These are phyloP conservation scores for Hephaestus fuliginosus DNA, from an alignment of 2,797 vertebrate genomes.

Conservation along the genomic window DNA sequence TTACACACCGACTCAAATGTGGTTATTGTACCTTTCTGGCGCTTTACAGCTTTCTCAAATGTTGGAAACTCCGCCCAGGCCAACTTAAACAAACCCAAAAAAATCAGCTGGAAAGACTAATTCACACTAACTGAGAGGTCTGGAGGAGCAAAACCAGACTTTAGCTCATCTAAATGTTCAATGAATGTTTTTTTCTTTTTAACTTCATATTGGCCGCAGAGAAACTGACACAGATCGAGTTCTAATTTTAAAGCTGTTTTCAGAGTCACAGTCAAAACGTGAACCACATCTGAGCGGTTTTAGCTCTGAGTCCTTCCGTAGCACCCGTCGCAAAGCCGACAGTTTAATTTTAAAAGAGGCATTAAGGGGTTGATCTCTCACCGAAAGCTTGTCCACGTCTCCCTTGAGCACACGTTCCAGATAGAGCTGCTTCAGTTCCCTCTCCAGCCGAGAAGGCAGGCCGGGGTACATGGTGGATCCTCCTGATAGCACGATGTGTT, in stretches of 20 bases:
- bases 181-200: too few relatives aligned
- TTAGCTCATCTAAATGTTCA: background rate
- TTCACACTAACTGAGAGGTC: conserved; percentile 32
- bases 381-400: conserved; percentile 98
- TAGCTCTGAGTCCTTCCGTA: background rate
- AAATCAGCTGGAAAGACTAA: conserved; percentile 52
- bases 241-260: conserved; percentile 26
- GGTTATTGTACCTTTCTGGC: conserved; percentile 13
- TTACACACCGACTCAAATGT: conserved; percentile 10
- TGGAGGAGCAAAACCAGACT: conserved; percentile 5
- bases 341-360: background rate
- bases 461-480: conserved; percentile 99
- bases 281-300: conserved; percentile 29
- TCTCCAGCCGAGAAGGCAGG: conserved; percentile 95
- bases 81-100: conserved; percentile 46
- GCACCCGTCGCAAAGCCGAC: background rate
- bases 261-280: background rate
- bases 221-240: background rate
- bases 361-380: conserved; percentile 74
- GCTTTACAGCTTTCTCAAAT: conserved; percentile 24
- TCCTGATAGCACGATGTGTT: conserved; percentile 98
- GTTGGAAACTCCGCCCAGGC: conserved; percentile 34
- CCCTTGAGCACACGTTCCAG: conserved; percentile 98
- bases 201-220: background rate
- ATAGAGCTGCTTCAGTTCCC: conserved; percentile 98